Base-by-base conservation (phyloP, 2,113 vertebrate species). In the Psittacus erithacus region DNA sequence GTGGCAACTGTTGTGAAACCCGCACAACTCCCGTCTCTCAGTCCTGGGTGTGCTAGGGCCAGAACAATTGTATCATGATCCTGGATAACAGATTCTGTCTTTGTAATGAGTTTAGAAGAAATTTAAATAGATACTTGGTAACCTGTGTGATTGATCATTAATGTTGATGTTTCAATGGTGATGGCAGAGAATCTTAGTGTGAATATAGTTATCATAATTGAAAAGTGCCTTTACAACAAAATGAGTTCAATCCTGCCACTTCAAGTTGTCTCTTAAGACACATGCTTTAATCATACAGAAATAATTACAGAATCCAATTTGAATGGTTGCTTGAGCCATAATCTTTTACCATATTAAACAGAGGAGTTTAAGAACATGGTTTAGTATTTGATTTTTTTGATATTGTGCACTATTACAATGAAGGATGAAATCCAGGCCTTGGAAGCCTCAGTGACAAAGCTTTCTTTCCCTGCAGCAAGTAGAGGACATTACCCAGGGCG, bases 1-100 rank as follows among this genome's bases (percentile, higher is more conserved):
- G 55, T 67, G 62, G 84, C 95, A 85, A 83, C 77, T 81, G 33
- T 78, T 86, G 47, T 74, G 70, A 93, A 95, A 18, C 68, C 64
- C 71, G 31, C 49, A 76, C 73, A 88, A 28, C 59, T 84, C 46
- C 46, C 78, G 44, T 90, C 87, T 86, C 88, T 92, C 53, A 89
- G 78, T 83, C 79, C 65, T 74, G 57, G 17, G 41, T 76, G 82
- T 70, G 59, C 87, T 75, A 70, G 74, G 84, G 67, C 92, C 76
- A 55, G 63, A 76, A 60, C 13, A 80, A 33, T 25, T 63, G n/a
- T 77, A n/a, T 84, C n/a, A 9, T 85, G 55, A 76, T 76, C 80
- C 60, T 73, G 57, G 39, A 67, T 35, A 82, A 82, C 52, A 84
- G 74, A 75, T 92, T 92, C 84, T 92, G 89, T 67, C 65, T 88